Base-by-base conservation (phyloP, 2,113 vertebrate genomes). In the Setophaga petechia region DNA sequence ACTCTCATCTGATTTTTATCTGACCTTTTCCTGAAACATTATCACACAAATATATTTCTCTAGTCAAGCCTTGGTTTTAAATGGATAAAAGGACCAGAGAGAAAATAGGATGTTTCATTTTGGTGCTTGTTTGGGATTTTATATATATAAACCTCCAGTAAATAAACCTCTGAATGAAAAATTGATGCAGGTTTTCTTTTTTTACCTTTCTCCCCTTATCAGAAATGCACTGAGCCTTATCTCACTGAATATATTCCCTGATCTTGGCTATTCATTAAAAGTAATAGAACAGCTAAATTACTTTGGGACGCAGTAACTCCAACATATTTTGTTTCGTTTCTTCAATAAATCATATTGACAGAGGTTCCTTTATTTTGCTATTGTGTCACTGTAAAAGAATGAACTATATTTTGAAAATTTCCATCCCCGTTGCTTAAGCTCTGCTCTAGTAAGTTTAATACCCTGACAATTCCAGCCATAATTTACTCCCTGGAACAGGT, bases 261-360 rank as follows among this genome's bases (percentile, higher is more conserved):
- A 97, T 97, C 96, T 93, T 57, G 86, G 94, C 95, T 97, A 95
- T 97, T 97, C 97, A 97, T 98, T 97, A 97, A 96, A 97, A 97
- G 95, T 97, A 97, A 97, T 96, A 97, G 96, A 97, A 98, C 89
- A 96, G 97, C 95, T 97, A 97, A 97, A 97, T 97, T 96, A 97
- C 97, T 96, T 92, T 89, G 93, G 95, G 95, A 84, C 73, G 84
- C 52, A 81, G 87, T 84, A 91, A 92, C 92, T 95, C 93, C 91
- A 85, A 94, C 93, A 93, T 84, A 91, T 96, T 97, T 95, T 90
- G 90, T 97, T 98, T 94, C 84, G 94, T 94, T 95, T 88, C 92
- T 85, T 93, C 91, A 96, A 97, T 98, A 97, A 97, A 97, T 98
- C 97, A 97, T 71, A 61, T 86, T 97, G 96, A 96, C 97, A 97